Evolutionary conservation across 2,888 invertebrate species (phyloP).

Genomic region (Elegia similella): DNA sequence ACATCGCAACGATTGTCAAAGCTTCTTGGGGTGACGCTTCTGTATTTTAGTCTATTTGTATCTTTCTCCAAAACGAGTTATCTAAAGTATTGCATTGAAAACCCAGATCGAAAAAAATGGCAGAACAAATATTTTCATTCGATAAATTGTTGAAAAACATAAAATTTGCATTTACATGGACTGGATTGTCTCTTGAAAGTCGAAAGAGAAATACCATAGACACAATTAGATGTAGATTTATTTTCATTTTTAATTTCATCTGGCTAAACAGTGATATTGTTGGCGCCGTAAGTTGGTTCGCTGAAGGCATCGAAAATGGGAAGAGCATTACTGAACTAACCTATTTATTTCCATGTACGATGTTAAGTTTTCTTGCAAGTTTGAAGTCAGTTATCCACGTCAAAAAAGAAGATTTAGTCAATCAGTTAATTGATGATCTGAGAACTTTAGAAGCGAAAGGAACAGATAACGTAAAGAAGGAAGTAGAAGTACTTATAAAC

Average conservation of each 20-base stretch:
- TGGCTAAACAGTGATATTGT: constrained; percentile 27
- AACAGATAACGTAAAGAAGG: constrained; percentile 20
- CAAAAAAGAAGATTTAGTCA: constrained; percentile 14
- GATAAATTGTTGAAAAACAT: constrained; percentile 10
- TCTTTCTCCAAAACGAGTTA: too few species aligned
- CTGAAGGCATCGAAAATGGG: constrained; percentile 31
- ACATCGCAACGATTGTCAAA: too few species aligned
- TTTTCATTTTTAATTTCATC: constrained; percentile 14
- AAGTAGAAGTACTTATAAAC: constrained; percentile 30
- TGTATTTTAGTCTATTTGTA: too few species aligned
- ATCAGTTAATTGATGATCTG: constrained; percentile 11
- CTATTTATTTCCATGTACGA: constrained; percentile 40
- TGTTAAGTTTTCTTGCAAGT: constrained; percentile 34
- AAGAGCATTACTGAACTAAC: constrained; percentile 41
- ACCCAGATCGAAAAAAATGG: too few species aligned
- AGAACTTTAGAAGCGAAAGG: constrained; percentile 33
- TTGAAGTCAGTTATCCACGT: constrained; percentile 31
- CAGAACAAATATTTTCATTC: neutral
- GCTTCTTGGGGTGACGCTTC: too few species aligned
- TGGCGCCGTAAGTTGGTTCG: constrained; percentile 31
- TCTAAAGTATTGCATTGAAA: too few species aligned
- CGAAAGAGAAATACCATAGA: constrained; percentile 4
- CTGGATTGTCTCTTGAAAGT: constrained; percentile 13
- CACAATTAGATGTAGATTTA: constrained; percentile 10
- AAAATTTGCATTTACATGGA: constrained; percentile 9